phyloP scores from a whole-genome alignment of 2,888 invertebrate species.

The Drosophila tanythrix region DNA sequence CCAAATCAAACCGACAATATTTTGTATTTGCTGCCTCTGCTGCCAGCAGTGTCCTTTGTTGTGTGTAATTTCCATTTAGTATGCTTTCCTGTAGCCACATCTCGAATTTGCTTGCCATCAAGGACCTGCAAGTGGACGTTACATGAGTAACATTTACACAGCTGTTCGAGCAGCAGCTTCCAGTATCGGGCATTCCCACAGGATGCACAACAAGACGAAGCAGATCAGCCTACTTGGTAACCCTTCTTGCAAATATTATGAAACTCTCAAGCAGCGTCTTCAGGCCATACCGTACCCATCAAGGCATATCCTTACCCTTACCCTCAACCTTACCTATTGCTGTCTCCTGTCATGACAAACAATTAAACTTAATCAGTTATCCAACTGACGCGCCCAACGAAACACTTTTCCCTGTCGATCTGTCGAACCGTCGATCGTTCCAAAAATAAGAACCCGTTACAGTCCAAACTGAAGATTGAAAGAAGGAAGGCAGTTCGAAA shows the following conservation, averaged over 20 bases:
- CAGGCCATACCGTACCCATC: background rate
- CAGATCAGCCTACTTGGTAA: constrained; percentile 20
- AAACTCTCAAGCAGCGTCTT: constrained; percentile 44
- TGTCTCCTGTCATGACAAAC: constrained; percentile 49
- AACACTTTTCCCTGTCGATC: constrained; percentile 64
- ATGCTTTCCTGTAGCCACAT: constrained; percentile 1
- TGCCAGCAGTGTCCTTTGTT: background rate
- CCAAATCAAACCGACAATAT: constrained; percentile 31
- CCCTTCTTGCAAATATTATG: constrained; percentile 60
- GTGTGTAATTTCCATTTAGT: constrained; percentile 13
- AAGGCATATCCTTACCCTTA: background rate
- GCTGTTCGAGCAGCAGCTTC: constrained; percentile 20
- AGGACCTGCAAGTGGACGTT: constrained; percentile 14
- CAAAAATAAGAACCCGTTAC: constrained; percentile 50
- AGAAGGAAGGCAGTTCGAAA: constrained; percentile 13
- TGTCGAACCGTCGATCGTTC: constrained; percentile 43
- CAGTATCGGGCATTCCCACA: constrained; percentile 29
- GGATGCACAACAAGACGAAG: constrained; percentile 8
- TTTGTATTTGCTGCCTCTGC: constrained; percentile 1
- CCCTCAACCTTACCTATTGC: constrained; percentile 8
- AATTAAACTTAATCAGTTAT: constrained; percentile 66
- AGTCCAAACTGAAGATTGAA: constrained; percentile 14
- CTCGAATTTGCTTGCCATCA: background rate
- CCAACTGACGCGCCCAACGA: constrained; percentile 54
- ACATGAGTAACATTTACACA: constrained; percentile 22